A percentile compares a stretch with the other conserved stretches of the same genome.
Conservation (phyloP, 2,797 vertebrate genomes). For the Martes flavigula region DNA sequence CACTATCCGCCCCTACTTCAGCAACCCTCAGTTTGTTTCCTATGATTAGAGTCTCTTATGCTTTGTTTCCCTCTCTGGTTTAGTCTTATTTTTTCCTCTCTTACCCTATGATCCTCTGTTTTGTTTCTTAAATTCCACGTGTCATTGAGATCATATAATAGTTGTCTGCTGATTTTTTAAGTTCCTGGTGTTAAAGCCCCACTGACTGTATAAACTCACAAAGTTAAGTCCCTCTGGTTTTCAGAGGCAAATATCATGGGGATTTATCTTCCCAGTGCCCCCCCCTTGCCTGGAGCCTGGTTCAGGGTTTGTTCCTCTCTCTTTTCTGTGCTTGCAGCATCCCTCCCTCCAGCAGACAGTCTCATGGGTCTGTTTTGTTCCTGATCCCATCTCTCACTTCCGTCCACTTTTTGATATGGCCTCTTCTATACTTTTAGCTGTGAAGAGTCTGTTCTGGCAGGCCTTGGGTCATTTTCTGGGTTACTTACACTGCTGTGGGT, state of each 20-base stretch:
- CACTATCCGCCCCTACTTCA: too few relatives aligned
- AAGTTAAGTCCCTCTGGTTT: neutral
- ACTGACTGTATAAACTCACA: neutral
- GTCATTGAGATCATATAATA: too few relatives aligned
- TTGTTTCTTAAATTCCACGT: too few relatives aligned
- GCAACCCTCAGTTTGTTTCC: too few relatives aligned
- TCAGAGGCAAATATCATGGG: neutral
- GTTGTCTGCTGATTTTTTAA: neutral
- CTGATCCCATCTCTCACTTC: neutral
- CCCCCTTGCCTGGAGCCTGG: neutral
- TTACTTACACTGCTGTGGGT: neutral
- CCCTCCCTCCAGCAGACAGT: neutral
- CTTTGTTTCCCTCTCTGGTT: too few relatives aligned
- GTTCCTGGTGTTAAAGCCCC: neutral
- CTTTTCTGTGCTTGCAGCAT: neutral
- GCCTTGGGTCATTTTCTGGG: neutral
- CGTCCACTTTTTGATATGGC: neutral
- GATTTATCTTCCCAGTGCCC: neutral
- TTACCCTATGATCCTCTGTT: too few relatives aligned
- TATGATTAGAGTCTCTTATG: too few relatives aligned
- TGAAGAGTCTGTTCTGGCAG: neutral
- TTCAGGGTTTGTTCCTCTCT: neutral
- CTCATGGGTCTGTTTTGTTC: neutral
- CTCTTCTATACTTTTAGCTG: neutral
- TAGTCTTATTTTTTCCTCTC: too few relatives aligned